These are phyloP conservation scores for Notocelia uddmanniana DNA, from an alignment of 2,888 invertebrate genomes.

Conservation along the genomic window DNA sequence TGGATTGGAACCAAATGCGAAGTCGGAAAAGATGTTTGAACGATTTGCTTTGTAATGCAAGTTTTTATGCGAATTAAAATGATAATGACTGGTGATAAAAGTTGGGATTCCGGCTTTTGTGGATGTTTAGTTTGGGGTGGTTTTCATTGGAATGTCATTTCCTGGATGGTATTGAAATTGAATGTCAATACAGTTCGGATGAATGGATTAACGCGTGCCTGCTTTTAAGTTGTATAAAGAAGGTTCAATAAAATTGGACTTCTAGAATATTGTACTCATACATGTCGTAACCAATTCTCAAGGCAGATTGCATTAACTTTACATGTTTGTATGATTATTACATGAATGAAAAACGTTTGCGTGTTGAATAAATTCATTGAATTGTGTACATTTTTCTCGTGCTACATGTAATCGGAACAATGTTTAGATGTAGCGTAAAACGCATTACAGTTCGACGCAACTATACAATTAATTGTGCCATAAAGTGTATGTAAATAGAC, in stretches of 20 bases:
- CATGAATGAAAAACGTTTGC: neutral
- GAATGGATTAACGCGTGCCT: conserved; percentile 31
- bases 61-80: conserved; percentile 46
- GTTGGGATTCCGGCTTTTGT: conserved; percentile 40
- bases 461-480: neutral
- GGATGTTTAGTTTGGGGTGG: conserved; percentile 42
- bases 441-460: neutral
- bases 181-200: conserved; percentile 34
- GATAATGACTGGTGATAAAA: conserved; percentile 45
- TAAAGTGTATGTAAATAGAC: conserved; percentile 25
- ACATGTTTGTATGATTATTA: neutral
- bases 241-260: neutral
- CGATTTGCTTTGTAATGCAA: conserved; percentile 44
- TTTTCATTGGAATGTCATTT: conserved; percentile 39
- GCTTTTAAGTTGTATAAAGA: neutral
- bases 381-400: neutral
- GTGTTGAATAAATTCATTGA: neutral
- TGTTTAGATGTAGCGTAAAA: neutral
- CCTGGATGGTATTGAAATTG: conserved; percentile 40
- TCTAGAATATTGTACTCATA: neutral
- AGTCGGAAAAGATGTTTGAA: conserved; percentile 25
- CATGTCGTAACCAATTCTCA: neutral
- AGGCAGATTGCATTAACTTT: neutral
- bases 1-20: neutral
- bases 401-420: neutral